Evolutionary conservation across 2,888 invertebrate species (phyloP).

Genomic region (Caenorhabditis imperialis): DNA sequence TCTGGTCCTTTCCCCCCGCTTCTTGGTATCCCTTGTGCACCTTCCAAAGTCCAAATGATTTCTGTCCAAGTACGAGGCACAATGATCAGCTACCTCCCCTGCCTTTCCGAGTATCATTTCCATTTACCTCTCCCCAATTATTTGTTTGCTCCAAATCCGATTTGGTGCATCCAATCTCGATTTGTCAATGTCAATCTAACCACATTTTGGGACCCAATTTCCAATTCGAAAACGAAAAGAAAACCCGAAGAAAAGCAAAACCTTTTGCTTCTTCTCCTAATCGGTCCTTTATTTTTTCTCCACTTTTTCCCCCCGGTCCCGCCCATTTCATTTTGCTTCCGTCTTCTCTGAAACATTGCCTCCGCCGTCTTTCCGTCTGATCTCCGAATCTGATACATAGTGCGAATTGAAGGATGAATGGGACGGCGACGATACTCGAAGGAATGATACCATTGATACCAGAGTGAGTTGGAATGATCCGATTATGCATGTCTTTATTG

Average conservation of each 20-base stretch:
- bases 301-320: background rate
- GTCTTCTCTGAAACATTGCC: slow-evolving; percentile 17
- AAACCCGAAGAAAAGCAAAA: background rate
- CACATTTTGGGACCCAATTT: slow-evolving; percentile 17
- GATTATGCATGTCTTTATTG: background rate
- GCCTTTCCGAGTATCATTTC: slow-evolving; percentile 23
- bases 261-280: background rate
- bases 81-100: slow-evolving; percentile 5
- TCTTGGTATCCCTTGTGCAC: background rate
- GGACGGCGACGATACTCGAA: slow-evolving; percentile 43
- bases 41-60: background rate
- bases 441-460: slow-evolving; percentile 64
- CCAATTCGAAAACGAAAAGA: slow-evolving; percentile 1
- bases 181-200: slow-evolving; percentile 14
- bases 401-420: slow-evolving; percentile 29
- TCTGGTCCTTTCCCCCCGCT: background rate
- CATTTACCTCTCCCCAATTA: slow-evolving; percentile 1
- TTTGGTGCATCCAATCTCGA: slow-evolving; percentile 41
- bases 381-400: background rate
- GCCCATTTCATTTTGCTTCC: slow-evolving; percentile 8
- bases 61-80: background rate
- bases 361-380: slow-evolving; percentile 7
- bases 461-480: slow-evolving; percentile 54
- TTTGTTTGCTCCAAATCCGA: background rate
- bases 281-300: slow-evolving; percentile 7